Evolutionary conservation across 2,888 invertebrate genomes (phyloP).

Genomic region (Aricia artaxerxes): DNA sequence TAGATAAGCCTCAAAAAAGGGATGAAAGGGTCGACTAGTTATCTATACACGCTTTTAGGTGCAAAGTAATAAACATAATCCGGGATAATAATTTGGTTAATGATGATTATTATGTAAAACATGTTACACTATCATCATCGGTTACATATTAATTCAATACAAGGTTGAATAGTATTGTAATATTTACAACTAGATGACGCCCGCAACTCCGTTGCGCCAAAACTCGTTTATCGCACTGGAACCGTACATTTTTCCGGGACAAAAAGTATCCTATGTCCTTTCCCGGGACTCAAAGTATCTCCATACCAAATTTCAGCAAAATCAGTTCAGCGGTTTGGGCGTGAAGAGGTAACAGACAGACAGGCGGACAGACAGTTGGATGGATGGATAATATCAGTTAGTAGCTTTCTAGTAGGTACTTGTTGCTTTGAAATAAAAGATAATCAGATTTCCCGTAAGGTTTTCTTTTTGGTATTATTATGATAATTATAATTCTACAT

Average conservation of each 20-base stretch:
- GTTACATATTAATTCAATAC: neutral
- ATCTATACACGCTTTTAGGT: conserved; percentile 43
- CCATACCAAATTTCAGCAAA: too few species aligned
- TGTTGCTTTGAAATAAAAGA: neutral
- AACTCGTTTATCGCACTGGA: too few species aligned
- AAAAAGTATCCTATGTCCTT: too few species aligned
- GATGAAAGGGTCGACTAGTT: conserved; percentile 57
- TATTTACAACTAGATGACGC: too few species aligned
- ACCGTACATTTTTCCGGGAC: too few species aligned
- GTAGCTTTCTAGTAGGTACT: neutral
- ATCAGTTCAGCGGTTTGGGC: too few species aligned
- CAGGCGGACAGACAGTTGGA: too few species aligned
- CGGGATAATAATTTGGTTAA: conserved; percentile 29
- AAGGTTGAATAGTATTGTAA: neutral
- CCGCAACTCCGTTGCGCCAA: too few species aligned
- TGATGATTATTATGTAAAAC: conserved; percentile 31
- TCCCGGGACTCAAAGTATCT: too few species aligned
- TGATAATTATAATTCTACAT: neutral
- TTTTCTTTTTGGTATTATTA: neutral
- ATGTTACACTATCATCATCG: conserved; percentile 1
- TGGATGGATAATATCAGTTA: neutral
- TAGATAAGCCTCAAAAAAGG: conserved; percentile 72
- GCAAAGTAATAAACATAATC: conserved; percentile 38
- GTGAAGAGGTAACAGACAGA: too few species aligned
- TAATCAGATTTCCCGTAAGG: neutral